A percentile compares a stretch with the other conserved stretches of the same genome.
These are phyloP conservation scores for Contarinia nasturtii DNA, from an alignment of 1,140 invertebrate species.

Conservation along the genomic window DNA sequence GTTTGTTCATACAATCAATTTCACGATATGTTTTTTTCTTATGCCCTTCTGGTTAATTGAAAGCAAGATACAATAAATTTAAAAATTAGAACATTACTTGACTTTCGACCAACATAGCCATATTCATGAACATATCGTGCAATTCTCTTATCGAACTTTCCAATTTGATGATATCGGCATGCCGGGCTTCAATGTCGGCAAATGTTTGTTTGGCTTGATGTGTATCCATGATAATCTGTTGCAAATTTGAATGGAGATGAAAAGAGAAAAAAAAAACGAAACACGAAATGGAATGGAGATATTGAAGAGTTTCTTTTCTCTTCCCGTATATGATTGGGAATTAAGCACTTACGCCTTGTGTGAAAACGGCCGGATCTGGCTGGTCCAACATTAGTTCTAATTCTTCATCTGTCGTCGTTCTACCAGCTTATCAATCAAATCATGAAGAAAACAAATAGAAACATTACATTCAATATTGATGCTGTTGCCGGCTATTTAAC, in stretches of 20 bases:
- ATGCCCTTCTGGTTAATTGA: not conserved
- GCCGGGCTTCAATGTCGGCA: constrained; percentile 93
- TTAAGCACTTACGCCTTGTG: constrained; percentile 67
- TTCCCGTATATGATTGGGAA: constrained; percentile 14
- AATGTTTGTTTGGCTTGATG: constrained; percentile 96
- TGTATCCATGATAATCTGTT: constrained; percentile 95
- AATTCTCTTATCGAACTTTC: constrained; percentile 96
- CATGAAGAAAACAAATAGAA: not conserved
- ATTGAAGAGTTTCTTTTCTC: not conserved
- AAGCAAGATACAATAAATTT: not conserved
- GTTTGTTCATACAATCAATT: too few relatives aligned
- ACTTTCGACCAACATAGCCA: constrained; percentile 93
- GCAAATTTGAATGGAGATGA: constrained; percentile 6
- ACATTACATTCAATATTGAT: not conserved
- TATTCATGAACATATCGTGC: constrained; percentile 98
- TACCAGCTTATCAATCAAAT: constrained; percentile 45
- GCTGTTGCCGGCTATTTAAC: not conserved
- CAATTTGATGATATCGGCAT: constrained; percentile 95
- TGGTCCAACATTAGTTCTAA: constrained; percentile 97
- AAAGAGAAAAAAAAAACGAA: not conserved
- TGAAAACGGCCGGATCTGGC: constrained; percentile 92
- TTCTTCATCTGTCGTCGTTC: constrained; percentile 90
- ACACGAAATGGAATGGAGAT: not conserved
- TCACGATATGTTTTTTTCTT: too few relatives aligned
- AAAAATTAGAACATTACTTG: constrained; percentile 41